Evolutionary conservation across 2,113 vertebrate genomes (phyloP).

Genomic region (Entelurus aequoreus): DNA sequence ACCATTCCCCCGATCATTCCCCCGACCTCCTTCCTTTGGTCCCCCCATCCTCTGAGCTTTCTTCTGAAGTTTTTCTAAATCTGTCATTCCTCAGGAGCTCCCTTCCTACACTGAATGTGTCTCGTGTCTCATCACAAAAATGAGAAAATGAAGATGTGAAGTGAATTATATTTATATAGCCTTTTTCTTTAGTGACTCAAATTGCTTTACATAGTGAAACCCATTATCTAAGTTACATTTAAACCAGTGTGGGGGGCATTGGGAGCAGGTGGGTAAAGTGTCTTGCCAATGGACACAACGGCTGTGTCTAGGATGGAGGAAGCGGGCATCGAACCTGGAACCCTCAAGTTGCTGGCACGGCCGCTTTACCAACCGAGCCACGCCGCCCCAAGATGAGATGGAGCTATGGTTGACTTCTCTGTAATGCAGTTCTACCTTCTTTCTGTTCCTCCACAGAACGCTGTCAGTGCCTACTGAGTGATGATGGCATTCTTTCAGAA

Average conservation of each 20-base stretch:
- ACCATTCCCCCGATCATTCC: slow-evolving; percentile 8
- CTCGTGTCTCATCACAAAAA: slow-evolving; percentile 3
- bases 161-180: no score
- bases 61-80: slow-evolving; percentile 44
- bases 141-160: background rate
- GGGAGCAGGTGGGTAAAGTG: no score
- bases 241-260: no score
- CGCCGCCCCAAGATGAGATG: background rate
- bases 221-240: no score
- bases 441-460: slow-evolving; percentile 47
- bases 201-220: no score
- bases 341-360: no score
- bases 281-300: no score
- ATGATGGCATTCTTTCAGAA: slow-evolving; percentile 72
- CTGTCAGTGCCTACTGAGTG: slow-evolving; percentile 34
- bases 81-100: slow-evolving; percentile 22
- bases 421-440: slow-evolving; percentile 11
- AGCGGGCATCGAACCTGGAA: no score
- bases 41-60: slow-evolving; percentile 31
- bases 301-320: no score
- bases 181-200: no score
- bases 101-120: slow-evolving; percentile 35
- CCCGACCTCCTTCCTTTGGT: slow-evolving; percentile 18
- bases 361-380: no score
- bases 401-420: background rate